Percentiles rank a stretch among this genome's conserved stretches.
These are phyloP conservation scores for Eulemur rufifrons DNA, from an alignment of 2,113 vertebrate genomes.

Conservation along the genomic window DNA sequence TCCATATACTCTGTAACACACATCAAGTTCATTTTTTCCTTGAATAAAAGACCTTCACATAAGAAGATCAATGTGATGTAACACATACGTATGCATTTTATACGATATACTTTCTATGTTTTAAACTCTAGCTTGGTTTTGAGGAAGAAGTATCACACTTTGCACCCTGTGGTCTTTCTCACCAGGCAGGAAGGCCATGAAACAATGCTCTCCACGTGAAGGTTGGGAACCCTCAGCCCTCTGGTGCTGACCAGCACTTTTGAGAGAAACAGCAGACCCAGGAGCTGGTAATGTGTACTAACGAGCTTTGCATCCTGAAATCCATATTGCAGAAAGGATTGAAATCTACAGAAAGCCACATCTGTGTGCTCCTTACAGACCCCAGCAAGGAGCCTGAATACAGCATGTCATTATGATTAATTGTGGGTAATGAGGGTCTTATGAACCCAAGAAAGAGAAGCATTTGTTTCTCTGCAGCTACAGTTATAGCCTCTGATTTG, in stretches of 20 bases:
- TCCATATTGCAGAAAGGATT: slow-evolving; percentile 74
- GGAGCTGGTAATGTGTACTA: slow-evolving; percentile 75
- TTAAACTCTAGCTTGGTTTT: not conserved
- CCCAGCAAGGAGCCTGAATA: slow-evolving; percentile 82
- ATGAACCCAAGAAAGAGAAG: slow-evolving; percentile 84
- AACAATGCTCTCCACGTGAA: not conserved
- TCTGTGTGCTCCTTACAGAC: slow-evolving; percentile 75
- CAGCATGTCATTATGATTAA: slow-evolving; percentile 87
- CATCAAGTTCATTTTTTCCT: not conserved
- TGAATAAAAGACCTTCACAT: not conserved
- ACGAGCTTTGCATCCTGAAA: slow-evolving; percentile 75
- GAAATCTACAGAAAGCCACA: slow-evolving; percentile 80
- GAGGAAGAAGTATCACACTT: not conserved
- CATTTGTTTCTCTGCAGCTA: slow-evolving; percentile 82
- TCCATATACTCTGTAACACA: not conserved
- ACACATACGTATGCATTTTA: not conserved
- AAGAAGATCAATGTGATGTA: not conserved
- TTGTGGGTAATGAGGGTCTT: slow-evolving; percentile 88
- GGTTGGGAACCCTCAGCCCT: not conserved
- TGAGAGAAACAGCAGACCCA: slow-evolving; percentile 45
- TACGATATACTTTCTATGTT: not conserved
- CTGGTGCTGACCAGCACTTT: slow-evolving; percentile 17
- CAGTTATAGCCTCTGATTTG: slow-evolving; percentile 78
- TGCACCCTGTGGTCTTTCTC: not conserved
- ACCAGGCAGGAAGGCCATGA: not conserved